phyloP scores from a whole-genome alignment of 2,888 invertebrate species.

The Leptinotarsa rubiginosa region DNA sequence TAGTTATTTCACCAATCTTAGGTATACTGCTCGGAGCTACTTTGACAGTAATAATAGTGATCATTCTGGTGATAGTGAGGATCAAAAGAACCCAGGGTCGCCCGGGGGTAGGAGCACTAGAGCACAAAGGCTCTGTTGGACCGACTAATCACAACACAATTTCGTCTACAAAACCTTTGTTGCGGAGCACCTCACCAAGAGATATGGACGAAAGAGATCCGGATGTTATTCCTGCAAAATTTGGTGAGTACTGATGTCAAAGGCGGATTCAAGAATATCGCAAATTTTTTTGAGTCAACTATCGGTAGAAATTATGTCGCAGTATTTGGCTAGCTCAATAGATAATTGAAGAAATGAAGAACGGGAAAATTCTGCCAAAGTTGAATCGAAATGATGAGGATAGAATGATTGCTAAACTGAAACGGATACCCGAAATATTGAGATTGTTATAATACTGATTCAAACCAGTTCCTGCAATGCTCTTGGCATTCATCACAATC shows the following conservation, averaged over 20 bases:
- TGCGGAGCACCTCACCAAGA: constrained; percentile 63
- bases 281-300: too few relatives aligned
- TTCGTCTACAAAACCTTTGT: constrained; percentile 63
- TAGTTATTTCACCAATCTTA: constrained; percentile 70
- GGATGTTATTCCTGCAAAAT: constrained; percentile 81
- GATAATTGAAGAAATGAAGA: too few relatives aligned
- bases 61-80: constrained; percentile 68
- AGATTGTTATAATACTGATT: too few relatives aligned
- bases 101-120: constrained; percentile 57
- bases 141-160: constrained; percentile 57
- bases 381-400: too few relatives aligned
- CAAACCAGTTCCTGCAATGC: too few relatives aligned
- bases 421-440: too few relatives aligned
- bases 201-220: constrained; percentile 75
- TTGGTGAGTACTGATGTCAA: constrained; percentile 30
- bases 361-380: too few relatives aligned
- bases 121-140: constrained; percentile 65
- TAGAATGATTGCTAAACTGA: too few relatives aligned
- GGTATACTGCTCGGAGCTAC: constrained; percentile 70
- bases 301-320: too few relatives aligned
- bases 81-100: constrained; percentile 64
- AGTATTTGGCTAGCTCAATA: too few relatives aligned
- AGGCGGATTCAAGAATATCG: neutral
- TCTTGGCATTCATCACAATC: too few relatives aligned
- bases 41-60: constrained; percentile 69